A percentile compares a stretch with the other conserved stretches of the same genome.
Conservation (phyloP, 1,140 invertebrate genomes). For the Philotrypesis tridentata region DNA sequence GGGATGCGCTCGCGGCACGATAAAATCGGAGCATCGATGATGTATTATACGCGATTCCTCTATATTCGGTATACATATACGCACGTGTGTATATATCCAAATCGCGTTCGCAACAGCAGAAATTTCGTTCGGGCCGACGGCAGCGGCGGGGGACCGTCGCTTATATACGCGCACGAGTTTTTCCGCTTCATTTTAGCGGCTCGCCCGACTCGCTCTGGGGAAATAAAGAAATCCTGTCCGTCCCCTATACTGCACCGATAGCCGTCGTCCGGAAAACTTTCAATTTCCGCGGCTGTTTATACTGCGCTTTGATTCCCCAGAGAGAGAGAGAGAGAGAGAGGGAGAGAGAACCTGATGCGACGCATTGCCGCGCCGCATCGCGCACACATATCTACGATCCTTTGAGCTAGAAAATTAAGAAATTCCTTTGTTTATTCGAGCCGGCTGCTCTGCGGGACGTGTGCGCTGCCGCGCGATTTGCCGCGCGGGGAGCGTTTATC, state of each 20-base stretch:
- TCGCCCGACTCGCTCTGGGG: not conserved
- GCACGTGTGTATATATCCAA: not conserved
- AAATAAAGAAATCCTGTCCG: slow-evolving; percentile 26
- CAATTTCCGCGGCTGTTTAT: slow-evolving; percentile 53
- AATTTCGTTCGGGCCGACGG: not conserved
- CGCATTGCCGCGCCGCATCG: no score
- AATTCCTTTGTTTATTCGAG: slow-evolving; percentile 13
- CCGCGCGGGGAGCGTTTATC: not conserved
- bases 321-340: no score
- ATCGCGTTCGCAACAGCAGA: not conserved
- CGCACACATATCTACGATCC: not conserved
- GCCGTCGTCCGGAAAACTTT: slow-evolving; percentile 51
- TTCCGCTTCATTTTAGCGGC: not conserved
- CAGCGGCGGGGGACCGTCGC: no score
- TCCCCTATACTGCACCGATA: not conserved
- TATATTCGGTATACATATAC: not conserved
- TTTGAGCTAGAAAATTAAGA: slow-evolving; percentile 27
- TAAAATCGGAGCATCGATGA: not conserved
- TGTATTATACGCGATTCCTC: not conserved
- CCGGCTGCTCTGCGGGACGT: not conserved
- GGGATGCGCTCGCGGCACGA: not conserved
- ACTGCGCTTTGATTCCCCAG: slow-evolving; percentile 7
- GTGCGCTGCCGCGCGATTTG: not conserved
- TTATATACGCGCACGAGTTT: not conserved
- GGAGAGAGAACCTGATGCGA: no score